Conservation (phyloP, 2,888 invertebrate genomes). For the Calameuta filiformis region DNA sequence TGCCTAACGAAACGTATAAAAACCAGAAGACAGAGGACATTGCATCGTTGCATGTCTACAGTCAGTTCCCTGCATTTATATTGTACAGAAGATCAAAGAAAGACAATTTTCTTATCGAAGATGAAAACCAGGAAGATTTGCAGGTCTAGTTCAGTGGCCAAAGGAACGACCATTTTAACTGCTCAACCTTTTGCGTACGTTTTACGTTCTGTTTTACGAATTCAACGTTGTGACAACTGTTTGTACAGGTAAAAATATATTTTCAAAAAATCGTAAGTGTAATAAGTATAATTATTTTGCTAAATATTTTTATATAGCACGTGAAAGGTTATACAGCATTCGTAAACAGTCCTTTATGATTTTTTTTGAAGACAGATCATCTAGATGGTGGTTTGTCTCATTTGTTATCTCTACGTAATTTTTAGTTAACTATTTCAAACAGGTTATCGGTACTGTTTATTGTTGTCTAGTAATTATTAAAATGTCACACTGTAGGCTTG, state of each 20-base stretch:
- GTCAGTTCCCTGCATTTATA: background rate
- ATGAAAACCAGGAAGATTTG: slow-evolving; percentile 30
- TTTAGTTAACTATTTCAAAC: background rate
- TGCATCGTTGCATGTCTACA: background rate
- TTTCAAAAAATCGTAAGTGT: background rate
- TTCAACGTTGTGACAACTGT: slow-evolving; percentile 37
- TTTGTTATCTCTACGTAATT: background rate
- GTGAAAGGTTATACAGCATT: background rate
- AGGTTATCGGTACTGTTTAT: background rate
- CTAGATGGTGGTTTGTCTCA: background rate
- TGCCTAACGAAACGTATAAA: background rate
- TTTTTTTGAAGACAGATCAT: background rate
- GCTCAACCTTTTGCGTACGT: slow-evolving; percentile 37
- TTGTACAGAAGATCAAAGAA: background rate
- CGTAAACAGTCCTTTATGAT: background rate
- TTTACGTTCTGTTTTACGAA: slow-evolving; percentile 27
- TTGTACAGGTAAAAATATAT: slow-evolving; percentile 30
- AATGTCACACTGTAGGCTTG: background rate
- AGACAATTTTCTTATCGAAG: slow-evolving; percentile 6
- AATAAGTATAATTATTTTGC: background rate
- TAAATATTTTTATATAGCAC: no score
- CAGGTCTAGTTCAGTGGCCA: slow-evolving; percentile 19
- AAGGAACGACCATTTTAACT: slow-evolving; percentile 32
- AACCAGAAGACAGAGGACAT: background rate
- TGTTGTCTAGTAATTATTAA: background rate